phyloP scores from a whole-genome alignment of 2,797 vertebrate species.

The Fratercula arctica region DNA sequence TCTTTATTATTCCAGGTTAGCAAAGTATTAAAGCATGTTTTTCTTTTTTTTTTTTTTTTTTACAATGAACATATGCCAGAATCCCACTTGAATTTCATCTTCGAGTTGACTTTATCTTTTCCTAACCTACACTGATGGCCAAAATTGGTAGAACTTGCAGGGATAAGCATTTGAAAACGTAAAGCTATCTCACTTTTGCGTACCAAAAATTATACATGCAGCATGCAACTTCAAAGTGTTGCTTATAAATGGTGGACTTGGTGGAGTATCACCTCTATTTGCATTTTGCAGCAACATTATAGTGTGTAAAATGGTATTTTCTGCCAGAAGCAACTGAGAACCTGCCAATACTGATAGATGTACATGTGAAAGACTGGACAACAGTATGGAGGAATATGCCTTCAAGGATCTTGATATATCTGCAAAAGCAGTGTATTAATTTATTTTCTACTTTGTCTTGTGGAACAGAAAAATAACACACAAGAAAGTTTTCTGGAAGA shows the following conservation, averaged over 20 bases:
- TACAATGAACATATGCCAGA: not conserved
- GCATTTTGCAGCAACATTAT: not conserved
- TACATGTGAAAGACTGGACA: not conserved
- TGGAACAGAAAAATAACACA: not conserved
- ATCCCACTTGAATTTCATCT: not conserved
- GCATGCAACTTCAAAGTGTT: fast-evolving
- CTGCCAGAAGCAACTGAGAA: not conserved
- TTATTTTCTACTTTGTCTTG: not conserved
- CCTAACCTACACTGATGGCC: not conserved
- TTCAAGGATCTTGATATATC: not conserved
- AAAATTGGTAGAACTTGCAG: not conserved
- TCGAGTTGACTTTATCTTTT: not conserved
- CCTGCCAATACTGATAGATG: not conserved
- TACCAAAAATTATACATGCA: not conserved
- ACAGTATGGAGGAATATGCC: fast-evolving
- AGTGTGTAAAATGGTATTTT: not conserved
- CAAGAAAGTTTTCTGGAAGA: not conserved
- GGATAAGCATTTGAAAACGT: not conserved
- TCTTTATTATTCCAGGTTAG: not conserved
- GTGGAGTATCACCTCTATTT: not conserved
- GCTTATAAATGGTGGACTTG: not conserved
- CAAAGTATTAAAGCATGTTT: not conserved
- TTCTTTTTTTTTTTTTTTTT: not conserved
- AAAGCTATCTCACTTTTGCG: not conserved
- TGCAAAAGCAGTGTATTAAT: not conserved